Conservation (phyloP, 2,888 invertebrate genomes). For the Tenthredo mesomela region DNA sequence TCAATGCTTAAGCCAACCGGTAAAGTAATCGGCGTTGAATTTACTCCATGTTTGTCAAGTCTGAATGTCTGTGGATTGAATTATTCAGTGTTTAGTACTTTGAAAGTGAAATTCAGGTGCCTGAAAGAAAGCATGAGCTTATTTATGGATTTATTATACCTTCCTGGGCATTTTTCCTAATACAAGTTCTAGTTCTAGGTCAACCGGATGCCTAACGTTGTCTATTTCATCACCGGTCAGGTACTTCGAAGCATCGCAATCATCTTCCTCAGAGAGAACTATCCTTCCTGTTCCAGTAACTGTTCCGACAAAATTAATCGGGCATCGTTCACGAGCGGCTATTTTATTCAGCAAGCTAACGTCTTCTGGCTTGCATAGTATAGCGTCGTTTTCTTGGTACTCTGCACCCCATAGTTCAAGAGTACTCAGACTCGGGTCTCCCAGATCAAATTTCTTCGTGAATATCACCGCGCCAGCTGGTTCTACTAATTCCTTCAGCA, state of each 20-base stretch:
- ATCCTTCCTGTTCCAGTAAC: constrained; percentile 93
- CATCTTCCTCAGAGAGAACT: constrained; percentile 83
- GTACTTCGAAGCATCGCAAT: constrained; percentile 78
- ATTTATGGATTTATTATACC: constrained; percentile 72
- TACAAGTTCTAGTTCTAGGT: constrained; percentile 93
- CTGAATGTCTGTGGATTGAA: constrained; percentile 80
- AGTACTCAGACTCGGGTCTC: constrained; percentile 96
- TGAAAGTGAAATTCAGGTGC: constrained; percentile 22
- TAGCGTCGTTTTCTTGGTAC: constrained; percentile 97
- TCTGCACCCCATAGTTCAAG: constrained; percentile 99
- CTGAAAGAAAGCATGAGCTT: not conserved
- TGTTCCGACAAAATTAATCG: constrained; percentile 94
- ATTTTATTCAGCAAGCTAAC: constrained; percentile 84
- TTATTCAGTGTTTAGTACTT: not conserved
- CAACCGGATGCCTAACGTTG: constrained; percentile 86
- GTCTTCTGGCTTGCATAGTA: constrained; percentile 87
- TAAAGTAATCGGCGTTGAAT: constrained; percentile 80
- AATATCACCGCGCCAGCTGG: constrained; percentile 96
- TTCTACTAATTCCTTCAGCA: constrained; percentile 97
- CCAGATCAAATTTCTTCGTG: constrained; percentile 91
- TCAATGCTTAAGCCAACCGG: constrained; percentile 82
- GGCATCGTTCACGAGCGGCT: constrained; percentile 93
- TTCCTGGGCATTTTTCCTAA: constrained; percentile 93
- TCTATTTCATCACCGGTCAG: constrained; percentile 73
- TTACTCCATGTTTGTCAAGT: constrained; percentile 79